Percentiles rank a stretch among this genome's conserved stretches.
Evolutionary conservation across 1,140 invertebrate species (phyloP).

Genomic region (Hesperophylax magnus): DNA sequence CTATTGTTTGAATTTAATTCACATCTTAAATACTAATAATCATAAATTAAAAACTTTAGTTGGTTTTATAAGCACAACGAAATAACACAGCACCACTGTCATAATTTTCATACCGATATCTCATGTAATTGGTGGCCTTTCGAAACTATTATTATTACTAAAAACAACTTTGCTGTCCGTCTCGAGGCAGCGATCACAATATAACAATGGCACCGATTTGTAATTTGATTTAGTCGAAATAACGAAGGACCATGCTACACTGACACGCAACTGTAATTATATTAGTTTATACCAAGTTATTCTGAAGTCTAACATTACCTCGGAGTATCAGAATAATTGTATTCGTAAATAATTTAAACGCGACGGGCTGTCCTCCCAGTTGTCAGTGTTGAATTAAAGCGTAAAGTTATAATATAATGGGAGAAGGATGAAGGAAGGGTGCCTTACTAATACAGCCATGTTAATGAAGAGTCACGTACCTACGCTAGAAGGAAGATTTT

Average conservation of each 20-base stretch:
- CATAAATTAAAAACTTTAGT: too few species aligned
- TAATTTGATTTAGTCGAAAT: slow-evolving; percentile 19
- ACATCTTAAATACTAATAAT: too few species aligned
- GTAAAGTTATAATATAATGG: not conserved
- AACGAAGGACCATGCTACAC: slow-evolving; percentile 9
- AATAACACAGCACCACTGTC: too few species aligned
- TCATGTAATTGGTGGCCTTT: not conserved
- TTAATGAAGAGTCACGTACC: too few species aligned
- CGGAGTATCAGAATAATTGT: slow-evolving; percentile 9
- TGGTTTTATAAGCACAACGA: too few species aligned
- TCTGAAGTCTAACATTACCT: not conserved
- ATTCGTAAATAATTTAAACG: slow-evolving; percentile 11
- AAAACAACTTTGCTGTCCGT: slow-evolving; percentile 3
- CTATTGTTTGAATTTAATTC: too few species aligned
- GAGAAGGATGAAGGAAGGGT: too few species aligned
- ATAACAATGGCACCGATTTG: slow-evolving; percentile 28
- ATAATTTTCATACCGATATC: too few species aligned
- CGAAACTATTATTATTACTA: slow-evolving; percentile 23
- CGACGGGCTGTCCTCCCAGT: not conserved
- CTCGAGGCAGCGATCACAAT: not conserved
- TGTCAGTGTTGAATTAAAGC: slow-evolving; percentile 29
- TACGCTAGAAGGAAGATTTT: too few species aligned
- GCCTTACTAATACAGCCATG: too few species aligned
- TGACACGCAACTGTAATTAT: slow-evolving; percentile 27
- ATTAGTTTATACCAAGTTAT: not conserved